These are phyloP conservation scores for Andrena bucephala DNA, from an alignment of 2,888 invertebrate species.

Conservation along the genomic window DNA sequence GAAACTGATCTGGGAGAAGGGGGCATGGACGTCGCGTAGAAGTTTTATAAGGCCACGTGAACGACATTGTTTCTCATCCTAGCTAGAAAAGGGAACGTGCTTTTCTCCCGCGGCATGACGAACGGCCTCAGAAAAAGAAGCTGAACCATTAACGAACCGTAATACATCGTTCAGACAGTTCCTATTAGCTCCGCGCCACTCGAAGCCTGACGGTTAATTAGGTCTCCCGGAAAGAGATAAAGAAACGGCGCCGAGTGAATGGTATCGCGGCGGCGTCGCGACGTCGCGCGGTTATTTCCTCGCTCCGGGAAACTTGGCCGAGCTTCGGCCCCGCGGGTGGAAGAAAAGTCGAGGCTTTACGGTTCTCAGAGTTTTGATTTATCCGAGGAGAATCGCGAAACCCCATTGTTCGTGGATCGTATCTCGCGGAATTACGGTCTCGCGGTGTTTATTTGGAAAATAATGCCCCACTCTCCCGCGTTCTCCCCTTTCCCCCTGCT, in stretches of 20 bases:
- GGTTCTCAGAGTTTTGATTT: slow-evolving; percentile 43
- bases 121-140: slow-evolving; percentile 12
- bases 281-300: slow-evolving; percentile 54
- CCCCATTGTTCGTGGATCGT: slow-evolving; percentile 33
- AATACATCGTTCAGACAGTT: slow-evolving; percentile 7
- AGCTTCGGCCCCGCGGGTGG: slow-evolving; percentile 3
- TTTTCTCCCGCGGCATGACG: background rate
- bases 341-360: slow-evolving; percentile 47
- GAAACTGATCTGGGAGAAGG: background rate
- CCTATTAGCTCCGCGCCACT: slow-evolving; percentile 12
- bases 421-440: slow-evolving; percentile 34
- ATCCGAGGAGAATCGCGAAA: slow-evolving; percentile 29
- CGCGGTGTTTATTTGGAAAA: slow-evolving; percentile 26
- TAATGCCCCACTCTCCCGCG: slow-evolving; percentile 8
- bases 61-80: slow-evolving; percentile 22
- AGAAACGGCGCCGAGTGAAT: slow-evolving; percentile 42
- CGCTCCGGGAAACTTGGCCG: slow-evolving; percentile 48
- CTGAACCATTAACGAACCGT: slow-evolving; percentile 2
- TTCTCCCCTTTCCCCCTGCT: background rate
- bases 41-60: slow-evolving; percentile 19
- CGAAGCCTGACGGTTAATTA: slow-evolving; percentile 43
- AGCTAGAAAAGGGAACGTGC: background rate
- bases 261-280: slow-evolving; percentile 43
- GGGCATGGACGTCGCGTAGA: slow-evolving; percentile 35
- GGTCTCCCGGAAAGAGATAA: slow-evolving; percentile 13